Conservation (phyloP, 1,140 invertebrate species). For the Bombus ignitus region DNA sequence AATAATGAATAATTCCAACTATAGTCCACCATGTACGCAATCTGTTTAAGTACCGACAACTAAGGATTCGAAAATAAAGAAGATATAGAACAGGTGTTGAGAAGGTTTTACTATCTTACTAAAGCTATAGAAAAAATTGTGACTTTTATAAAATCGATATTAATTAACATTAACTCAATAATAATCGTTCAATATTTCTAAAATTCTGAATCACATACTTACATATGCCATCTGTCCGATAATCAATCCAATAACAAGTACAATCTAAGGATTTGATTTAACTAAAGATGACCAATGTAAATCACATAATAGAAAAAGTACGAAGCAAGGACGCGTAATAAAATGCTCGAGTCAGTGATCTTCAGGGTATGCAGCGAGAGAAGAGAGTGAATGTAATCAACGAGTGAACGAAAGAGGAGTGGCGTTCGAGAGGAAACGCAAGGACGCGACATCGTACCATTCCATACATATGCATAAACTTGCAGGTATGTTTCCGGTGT, state of each 20-base stretch:
- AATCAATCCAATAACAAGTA: too few relatives aligned
- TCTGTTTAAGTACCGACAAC: background rate
- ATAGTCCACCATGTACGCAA: background rate
- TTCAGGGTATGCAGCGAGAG: slow-evolving; percentile 30
- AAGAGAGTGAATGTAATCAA: slow-evolving; percentile 67
- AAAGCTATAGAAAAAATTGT: too few relatives aligned
- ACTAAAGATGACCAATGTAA: background rate
- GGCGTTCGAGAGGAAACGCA: slow-evolving; percentile 70
- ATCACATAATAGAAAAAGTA: background rate
- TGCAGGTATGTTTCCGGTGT: background rate
- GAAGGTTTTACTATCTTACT: too few relatives aligned
- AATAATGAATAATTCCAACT: background rate
- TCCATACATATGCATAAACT: background rate
- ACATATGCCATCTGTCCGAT: too few relatives aligned
- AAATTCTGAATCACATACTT: too few relatives aligned
- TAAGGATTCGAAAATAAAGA: too few relatives aligned
- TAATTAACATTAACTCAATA: too few relatives aligned
- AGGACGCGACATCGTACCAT: slow-evolving; percentile 58
- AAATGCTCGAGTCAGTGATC: slow-evolving; percentile 35
- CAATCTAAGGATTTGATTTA: too few relatives aligned
- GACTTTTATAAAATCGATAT: too few relatives aligned
- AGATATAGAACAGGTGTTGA: too few relatives aligned
- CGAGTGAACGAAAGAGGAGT: slow-evolving; percentile 60
- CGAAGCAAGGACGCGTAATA: background rate
- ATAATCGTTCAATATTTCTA: too few relatives aligned